Evolutionary conservation across 2,888 invertebrate species (phyloP).

Genomic region (Anoplius nigerrimus): DNA sequence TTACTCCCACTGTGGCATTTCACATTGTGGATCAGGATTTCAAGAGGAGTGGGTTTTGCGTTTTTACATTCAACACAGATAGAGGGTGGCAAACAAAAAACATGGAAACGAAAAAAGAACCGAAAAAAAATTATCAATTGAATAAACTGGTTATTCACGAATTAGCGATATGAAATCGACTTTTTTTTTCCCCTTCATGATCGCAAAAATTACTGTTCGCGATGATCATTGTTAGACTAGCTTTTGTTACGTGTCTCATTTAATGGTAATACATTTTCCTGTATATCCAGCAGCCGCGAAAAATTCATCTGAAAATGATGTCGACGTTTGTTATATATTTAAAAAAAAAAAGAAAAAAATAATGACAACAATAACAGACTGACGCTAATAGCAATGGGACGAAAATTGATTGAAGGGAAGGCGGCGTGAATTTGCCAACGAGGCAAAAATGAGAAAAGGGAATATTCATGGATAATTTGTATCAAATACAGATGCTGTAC

Average conservation of each 20-base stretch:
- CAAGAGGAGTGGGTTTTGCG: slow-evolving; percentile 20
- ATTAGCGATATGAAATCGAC: too few relatives aligned
- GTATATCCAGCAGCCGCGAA: slow-evolving; percentile 32
- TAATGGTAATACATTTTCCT: slow-evolving; percentile 21
- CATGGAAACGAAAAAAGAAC: not conserved
- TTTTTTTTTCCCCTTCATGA: not conserved
- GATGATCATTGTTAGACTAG: not conserved
- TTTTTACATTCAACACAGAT: not conserved
- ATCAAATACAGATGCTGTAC: too few relatives aligned
- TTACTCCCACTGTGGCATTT: slow-evolving; percentile 33
- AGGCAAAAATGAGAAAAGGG: not conserved
- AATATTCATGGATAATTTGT: not conserved
- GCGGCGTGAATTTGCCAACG: too few relatives aligned
- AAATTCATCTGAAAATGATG: slow-evolving; percentile 45
- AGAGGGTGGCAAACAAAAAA: too few relatives aligned
- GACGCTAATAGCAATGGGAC: too few relatives aligned
- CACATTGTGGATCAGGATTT: slow-evolving; percentile 36
- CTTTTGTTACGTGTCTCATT: not conserved
- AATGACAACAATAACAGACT: too few relatives aligned
- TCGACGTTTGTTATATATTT: slow-evolving; percentile 25
- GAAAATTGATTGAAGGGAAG: too few relatives aligned
- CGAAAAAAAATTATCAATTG: not conserved
- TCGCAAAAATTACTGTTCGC: not conserved
- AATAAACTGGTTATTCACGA: not conserved
- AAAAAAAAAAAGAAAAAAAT: slow-evolving; percentile 15